Base-by-base conservation (phyloP, 1,140 invertebrate genomes). In the Hestina assimilis region DNA sequence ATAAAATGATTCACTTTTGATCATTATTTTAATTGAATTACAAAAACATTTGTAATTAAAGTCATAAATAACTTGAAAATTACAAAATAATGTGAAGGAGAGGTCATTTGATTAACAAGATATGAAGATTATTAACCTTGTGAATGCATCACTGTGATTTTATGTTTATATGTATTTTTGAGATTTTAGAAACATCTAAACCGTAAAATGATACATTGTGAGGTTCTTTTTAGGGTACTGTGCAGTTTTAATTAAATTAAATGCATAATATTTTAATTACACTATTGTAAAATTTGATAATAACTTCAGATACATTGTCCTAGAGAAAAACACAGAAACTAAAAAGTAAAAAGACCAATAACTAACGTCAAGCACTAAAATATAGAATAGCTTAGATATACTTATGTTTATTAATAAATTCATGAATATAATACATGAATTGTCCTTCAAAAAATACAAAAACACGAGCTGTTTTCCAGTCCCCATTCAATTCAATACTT, bases 11-110 rank as follows among this genome's bases (percentile, higher is more conserved):
- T 48, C 46, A 14, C 26, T 42, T 48, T n/a, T 20, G 28, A 41
- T 55, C 35, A 31, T 50, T 50, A 57, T 50, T 57, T 47, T 28
- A 57, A 11, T 38, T 57, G 46, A 38, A 48, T n/a, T 5, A 24
- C 46, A 50, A 57, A 50, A 57, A 35, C 20, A 19, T 57, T 57
- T 42, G 46, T 29, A 57, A 28, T 57, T 23, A 29, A 58, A 50
- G 20, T 51, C 38, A 51, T 58, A 26, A 58, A 51, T 58, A 35
- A 43, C 48, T 46, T 24, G 38, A 17, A n/a, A n/a, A n/a, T n/a
- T n/a, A 38, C 35, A 41, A 2, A 42, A 7, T 42, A 21, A 57
- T n/a, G 35, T 54, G 29, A 38, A 38, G 23, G 21, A 45, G 23
- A 54, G 42, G 52, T 54, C 14, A 35, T 15, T 42, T 17, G 52